Percentiles rank a stretch among this genome's conserved stretches.
phyloP scores from a whole-genome alignment of 2,113 vertebrate species.

The Corvus cornix region DNA sequence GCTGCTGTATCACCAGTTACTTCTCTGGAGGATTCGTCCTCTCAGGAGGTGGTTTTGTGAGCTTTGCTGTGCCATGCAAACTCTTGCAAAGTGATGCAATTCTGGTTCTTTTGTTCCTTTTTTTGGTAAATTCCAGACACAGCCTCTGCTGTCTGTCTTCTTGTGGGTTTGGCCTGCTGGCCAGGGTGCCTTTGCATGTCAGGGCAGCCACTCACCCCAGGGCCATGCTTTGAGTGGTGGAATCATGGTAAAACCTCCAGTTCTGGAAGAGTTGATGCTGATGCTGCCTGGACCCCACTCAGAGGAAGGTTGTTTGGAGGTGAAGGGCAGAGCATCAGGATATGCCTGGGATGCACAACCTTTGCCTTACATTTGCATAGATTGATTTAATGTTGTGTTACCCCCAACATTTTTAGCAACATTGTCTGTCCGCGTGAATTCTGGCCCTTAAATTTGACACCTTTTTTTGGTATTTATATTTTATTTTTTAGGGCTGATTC shows the following conservation, averaged over 20 bases:
- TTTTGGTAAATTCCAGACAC: background rate
- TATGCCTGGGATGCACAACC: fast-evolving
- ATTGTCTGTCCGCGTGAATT: background rate
- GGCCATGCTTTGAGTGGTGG: fast-evolving
- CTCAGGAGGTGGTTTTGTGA: background rate
- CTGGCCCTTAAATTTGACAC: background rate
- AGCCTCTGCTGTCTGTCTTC: background rate
- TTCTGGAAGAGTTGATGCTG: no score
- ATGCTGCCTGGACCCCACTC: fast-evolving
- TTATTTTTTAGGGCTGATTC: background rate
- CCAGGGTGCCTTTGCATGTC: background rate
- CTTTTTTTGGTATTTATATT: background rate
- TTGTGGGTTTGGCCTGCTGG: background rate
- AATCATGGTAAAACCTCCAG: fast-evolving
- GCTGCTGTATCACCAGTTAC: background rate
- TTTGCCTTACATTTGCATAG: background rate
- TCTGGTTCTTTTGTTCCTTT: background rate
- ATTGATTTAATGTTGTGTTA: background rate
- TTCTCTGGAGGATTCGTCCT: background rate
- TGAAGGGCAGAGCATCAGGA: background rate
- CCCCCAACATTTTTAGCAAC: no score
- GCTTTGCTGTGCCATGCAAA: fast-evolving
- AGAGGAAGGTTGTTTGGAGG: background rate
- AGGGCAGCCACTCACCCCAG: fast-evolving
- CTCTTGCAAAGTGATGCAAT: background rate